These are phyloP conservation scores for Alouatta palliata DNA, from an alignment of 2,113 vertebrate species.

Conservation along the genomic window DNA sequence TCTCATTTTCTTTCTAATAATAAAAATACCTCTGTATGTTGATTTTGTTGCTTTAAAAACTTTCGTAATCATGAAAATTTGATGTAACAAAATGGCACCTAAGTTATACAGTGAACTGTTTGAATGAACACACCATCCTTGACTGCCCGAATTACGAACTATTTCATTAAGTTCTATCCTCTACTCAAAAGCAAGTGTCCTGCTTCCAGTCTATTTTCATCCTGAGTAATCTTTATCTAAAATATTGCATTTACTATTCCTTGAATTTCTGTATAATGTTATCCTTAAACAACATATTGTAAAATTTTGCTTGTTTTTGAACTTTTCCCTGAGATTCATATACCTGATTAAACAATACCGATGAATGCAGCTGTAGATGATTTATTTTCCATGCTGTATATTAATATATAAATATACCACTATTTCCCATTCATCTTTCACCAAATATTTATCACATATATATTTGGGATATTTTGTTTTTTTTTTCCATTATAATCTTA, in stretches of 20 bases:
- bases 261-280: background rate
- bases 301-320: background rate
- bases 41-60: background rate
- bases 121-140: background rate
- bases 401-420: background rate
- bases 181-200: background rate
- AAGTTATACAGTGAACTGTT: background rate
- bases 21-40: background rate
- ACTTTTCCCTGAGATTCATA: background rate
- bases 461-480: background rate
- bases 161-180: background rate
- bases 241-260: background rate
- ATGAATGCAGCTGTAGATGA: background rate
- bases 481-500: background rate
- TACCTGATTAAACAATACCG: background rate
- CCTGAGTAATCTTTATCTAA: background rate
- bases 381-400: background rate
- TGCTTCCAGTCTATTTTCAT: rapidly evolving
- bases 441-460: background rate
- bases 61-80: background rate
- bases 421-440: background rate
- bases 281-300: no score
- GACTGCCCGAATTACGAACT: background rate
- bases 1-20: background rate
- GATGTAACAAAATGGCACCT: background rate